Evolutionary conservation across 2,113 vertebrate species (phyloP).

Genomic region (Tonatia bakeri): DNA sequence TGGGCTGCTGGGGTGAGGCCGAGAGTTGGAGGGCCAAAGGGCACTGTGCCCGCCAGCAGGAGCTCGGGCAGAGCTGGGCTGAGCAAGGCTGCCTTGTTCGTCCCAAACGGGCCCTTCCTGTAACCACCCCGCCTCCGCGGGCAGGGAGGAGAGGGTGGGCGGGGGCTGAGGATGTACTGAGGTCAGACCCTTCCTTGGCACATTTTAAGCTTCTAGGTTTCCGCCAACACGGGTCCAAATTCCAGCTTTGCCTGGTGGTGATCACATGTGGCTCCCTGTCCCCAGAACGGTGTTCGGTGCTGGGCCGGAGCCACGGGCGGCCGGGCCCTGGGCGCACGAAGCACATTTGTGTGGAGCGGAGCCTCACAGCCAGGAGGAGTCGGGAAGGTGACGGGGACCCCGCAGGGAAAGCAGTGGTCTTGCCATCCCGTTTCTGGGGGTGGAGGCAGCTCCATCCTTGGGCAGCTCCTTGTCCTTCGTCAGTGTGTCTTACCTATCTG

Average conservation of each 20-base stretch:
- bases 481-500: neutral
- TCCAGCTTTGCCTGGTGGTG: neutral
- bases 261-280: neutral
- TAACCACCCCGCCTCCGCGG: neutral
- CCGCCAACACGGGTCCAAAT: neutral
- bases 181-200: too few relatives aligned
- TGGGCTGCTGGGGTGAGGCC: neutral
- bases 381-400: neutral
- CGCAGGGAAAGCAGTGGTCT: neutral
- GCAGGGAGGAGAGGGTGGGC: fast-evolving
- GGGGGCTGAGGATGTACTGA: neutral
- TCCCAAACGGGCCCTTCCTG: neutral
- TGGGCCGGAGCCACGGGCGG: neutral
- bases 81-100: neutral
- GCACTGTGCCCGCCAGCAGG: neutral
- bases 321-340: neutral
- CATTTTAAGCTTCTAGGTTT: neutral
- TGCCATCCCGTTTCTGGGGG: neutral
- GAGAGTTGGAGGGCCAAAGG: neutral
- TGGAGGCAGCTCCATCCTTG: neutral
- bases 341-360: neutral
- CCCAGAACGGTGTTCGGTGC: too few relatives aligned
- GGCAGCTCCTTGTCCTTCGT: neutral
- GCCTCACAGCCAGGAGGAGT: neutral
- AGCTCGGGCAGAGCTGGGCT: neutral